phyloP scores from a whole-genome alignment of 2,113 vertebrate genomes.

The Mionectes macconnelli region DNA sequence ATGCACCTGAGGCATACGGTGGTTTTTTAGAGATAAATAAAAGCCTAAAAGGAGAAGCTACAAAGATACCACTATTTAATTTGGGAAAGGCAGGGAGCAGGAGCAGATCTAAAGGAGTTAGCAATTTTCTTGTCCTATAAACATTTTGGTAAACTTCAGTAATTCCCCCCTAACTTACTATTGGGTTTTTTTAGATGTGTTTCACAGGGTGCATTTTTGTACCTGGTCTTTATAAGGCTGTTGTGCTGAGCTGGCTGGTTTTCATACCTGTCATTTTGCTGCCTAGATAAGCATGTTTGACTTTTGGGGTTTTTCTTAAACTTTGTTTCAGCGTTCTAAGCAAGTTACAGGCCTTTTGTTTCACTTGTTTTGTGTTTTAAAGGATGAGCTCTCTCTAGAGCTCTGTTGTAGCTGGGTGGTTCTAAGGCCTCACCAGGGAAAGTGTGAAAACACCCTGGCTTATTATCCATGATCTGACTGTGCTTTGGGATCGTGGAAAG shows the following conservation, averaged over 20 bases:
- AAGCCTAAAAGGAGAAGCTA: not conserved
- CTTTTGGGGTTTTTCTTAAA: not conserved
- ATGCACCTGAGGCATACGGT: slow-evolving; percentile 7
- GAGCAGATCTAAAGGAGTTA: slow-evolving; percentile 7
- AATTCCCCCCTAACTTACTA: not conserved
- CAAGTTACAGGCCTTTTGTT: not conserved
- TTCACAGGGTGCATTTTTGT: not conserved
- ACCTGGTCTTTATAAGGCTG: not conserved
- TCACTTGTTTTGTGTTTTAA: not conserved
- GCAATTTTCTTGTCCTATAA: not conserved
- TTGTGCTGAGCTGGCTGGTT: not conserved
- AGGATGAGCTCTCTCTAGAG: not conserved
- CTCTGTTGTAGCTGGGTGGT: not conserved
- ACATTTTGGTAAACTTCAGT: not conserved
- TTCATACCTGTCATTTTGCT: not conserved
- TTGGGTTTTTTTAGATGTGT: not conserved
- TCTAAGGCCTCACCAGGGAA: not conserved
- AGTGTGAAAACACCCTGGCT: not conserved
- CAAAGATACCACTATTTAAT: not conserved
- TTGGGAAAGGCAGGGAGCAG: not conserved
- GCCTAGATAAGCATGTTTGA: not conserved
- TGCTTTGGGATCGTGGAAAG: not conserved
- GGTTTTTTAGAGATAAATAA: slow-evolving; percentile 25
- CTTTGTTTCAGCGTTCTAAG: not conserved
- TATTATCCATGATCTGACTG: not conserved